Percentiles rank a stretch among this genome's conserved stretches.
These are phyloP conservation scores for Bombus ignitus DNA, from an alignment of 1,140 invertebrate genomes.

Conservation along the genomic window DNA sequence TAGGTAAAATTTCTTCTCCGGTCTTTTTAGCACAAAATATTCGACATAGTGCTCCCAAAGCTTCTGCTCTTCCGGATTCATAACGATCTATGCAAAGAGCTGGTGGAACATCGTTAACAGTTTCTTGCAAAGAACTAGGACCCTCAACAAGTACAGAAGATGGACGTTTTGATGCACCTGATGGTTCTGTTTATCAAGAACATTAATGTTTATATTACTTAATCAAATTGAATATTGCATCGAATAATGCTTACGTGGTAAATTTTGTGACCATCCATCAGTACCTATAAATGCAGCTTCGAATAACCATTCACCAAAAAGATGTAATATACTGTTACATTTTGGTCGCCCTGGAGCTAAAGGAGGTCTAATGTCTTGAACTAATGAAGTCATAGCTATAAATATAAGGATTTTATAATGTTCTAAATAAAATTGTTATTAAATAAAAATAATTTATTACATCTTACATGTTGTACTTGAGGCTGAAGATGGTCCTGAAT, in stretches of 20 bases:
- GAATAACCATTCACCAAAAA: conserved; percentile 98
- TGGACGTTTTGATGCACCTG: conserved; percentile 82
- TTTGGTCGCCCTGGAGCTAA: conserved; percentile 91
- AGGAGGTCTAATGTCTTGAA: conserved; percentile 84
- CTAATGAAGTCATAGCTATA: conserved; percentile 83
- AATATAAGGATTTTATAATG: conserved; percentile 36
- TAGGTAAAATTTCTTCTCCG: conserved; percentile 95
- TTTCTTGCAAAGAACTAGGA: conserved; percentile 83
- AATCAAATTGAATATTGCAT: neutral
- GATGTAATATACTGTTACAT: conserved; percentile 96
- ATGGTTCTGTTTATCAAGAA: conserved; percentile 78
- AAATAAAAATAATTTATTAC: conserved; percentile 52
- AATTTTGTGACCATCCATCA: conserved; percentile 84
- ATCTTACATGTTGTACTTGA: conserved; percentile 86
- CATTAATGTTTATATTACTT: conserved; percentile 6
- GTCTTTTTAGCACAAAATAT: conserved; percentile 98
- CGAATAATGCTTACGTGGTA: conserved; percentile 80
- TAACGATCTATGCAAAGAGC: conserved; percentile 87
- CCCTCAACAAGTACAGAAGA: conserved; percentile 81
- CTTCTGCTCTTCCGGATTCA: conserved; percentile 95
- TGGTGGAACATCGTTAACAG: conserved; percentile 79
- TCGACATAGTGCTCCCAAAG: conserved; percentile 95
- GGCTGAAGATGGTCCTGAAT: conserved; percentile 87
- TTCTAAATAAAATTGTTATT: conserved; percentile 13
- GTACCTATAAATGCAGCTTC: conserved; percentile 95